These are phyloP conservation scores for Heloderma charlesbogerti DNA, from an alignment of 2,113 vertebrate species.

Conservation along the genomic window DNA sequence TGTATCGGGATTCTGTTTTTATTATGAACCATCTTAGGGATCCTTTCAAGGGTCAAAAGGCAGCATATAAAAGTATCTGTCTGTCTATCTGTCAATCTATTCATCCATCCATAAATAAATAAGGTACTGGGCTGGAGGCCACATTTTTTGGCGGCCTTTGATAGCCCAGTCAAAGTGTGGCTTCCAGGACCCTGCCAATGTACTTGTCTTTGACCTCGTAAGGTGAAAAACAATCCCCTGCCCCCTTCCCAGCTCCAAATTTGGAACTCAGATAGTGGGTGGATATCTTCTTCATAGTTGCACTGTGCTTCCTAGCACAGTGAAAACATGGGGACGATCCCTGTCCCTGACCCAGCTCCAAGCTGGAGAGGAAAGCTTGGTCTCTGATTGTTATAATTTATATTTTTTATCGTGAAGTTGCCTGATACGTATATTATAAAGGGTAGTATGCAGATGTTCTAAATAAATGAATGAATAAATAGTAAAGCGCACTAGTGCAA, in stretches of 20 bases:
- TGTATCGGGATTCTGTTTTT: no score
- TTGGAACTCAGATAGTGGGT: not conserved
- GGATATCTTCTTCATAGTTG: not conserved
- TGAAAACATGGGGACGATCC: no score
- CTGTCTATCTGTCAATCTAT: no score
- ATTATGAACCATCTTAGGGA: no score
- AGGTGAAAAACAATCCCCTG: not conserved
- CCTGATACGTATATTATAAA: not conserved
- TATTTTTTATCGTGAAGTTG: not conserved
- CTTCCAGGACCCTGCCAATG: no score
- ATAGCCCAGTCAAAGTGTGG: no score
- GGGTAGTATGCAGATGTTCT: not conserved
- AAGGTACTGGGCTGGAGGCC: no score
- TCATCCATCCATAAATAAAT: no score
- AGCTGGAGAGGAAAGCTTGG: not conserved
- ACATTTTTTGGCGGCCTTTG: no score
- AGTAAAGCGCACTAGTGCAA: not conserved
- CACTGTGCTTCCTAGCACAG: not conserved
- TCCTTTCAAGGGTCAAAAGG: no score
- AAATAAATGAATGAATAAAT: not conserved
- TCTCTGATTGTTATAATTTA: not conserved
- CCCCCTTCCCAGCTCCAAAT: not conserved
- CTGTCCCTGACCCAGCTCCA: not conserved
- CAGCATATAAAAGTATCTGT: no score
- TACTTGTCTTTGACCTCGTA: no score